These are phyloP conservation scores for Penaeus indicus DNA, from an alignment of 1,140 invertebrate genomes.

Conservation along the genomic window DNA sequence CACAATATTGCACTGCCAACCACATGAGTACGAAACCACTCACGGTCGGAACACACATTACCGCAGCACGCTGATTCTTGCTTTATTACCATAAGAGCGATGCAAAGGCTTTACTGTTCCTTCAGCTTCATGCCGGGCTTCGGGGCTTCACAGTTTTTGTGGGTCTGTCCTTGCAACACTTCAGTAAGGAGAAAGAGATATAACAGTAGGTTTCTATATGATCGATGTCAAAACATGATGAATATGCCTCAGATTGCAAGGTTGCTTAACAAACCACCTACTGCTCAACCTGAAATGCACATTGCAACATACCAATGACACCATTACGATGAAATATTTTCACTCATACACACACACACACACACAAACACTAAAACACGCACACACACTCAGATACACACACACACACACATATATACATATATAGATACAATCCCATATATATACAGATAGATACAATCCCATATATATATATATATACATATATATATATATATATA, in stretches of 20 bases:
- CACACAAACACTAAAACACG: neutral
- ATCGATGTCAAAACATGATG: neutral
- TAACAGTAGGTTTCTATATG: too few species aligned
- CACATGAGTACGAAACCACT: too few species aligned
- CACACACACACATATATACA: neutral
- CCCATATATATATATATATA: conserved; percentile 26
- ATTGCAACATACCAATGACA: neutral
- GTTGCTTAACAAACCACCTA: neutral
- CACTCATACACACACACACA: neutral
- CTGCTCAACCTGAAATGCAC: neutral
- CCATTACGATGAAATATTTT: neutral
- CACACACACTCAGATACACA: neutral
- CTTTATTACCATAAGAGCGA: too few species aligned
- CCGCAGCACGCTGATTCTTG: too few species aligned
- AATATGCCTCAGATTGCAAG: neutral
- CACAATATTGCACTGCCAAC: too few species aligned
- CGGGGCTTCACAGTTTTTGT: neutral
- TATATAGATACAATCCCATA: neutral
- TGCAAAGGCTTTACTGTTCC: too few species aligned
- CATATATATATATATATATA: conserved; percentile 32
- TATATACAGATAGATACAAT: neutral
- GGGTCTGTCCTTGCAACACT: neutral
- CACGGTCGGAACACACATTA: too few species aligned
- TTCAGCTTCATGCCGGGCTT: too few species aligned
- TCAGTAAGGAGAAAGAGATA: neutral